Conservation (phyloP, 2,797 vertebrate genomes). For the Delichon dasypus region DNA sequence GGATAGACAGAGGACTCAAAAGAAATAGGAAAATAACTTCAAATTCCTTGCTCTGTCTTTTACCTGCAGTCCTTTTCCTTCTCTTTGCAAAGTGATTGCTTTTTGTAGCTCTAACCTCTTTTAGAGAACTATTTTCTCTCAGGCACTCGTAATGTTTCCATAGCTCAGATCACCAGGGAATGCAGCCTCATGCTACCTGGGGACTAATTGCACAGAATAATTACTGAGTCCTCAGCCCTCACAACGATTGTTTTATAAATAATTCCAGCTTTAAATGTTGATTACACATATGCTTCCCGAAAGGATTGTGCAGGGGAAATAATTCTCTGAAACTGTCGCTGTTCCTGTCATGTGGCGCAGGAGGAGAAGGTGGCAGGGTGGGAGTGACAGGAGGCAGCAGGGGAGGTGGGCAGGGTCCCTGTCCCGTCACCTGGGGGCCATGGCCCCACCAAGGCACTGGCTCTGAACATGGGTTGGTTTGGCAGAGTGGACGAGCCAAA, state of each 20-base stretch:
- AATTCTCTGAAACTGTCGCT: background rate
- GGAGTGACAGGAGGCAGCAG: background rate
- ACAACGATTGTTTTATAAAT: background rate
- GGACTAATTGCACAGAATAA: background rate
- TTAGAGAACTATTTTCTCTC: background rate
- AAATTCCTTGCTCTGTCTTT: background rate
- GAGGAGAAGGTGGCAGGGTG: background rate
- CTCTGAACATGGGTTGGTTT: accelerated
- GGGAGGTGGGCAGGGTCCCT: accelerated
- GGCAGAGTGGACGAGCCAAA: accelerated
- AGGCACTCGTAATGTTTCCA: background rate
- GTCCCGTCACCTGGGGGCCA: accelerated
- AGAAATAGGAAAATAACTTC: background rate
- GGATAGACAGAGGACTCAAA: background rate
- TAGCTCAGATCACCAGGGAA: background rate
- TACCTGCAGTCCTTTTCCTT: background rate
- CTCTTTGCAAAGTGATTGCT: background rate
- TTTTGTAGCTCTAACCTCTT: background rate
- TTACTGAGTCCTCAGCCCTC: background rate
- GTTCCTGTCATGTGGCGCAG: background rate
- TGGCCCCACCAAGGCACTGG: accelerated
- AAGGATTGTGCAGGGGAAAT: background rate
- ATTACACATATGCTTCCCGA: background rate
- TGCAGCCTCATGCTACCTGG: background rate
- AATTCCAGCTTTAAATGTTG: background rate